phyloP scores from a whole-genome alignment of 2,797 vertebrate genomes.

The Intellagama lesueurii region DNA sequence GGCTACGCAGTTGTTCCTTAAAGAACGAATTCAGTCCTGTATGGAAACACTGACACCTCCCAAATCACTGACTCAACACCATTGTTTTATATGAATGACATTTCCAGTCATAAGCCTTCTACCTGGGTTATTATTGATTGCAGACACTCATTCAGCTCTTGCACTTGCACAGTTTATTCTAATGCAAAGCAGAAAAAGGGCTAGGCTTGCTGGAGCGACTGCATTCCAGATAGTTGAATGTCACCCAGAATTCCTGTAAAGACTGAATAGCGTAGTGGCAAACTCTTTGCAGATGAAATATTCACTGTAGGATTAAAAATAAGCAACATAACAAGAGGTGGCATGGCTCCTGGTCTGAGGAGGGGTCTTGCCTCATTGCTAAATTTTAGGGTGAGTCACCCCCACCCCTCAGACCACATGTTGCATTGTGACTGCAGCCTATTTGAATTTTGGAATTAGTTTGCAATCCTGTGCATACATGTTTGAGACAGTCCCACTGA shows the following conservation, averaged over 20 bases:
- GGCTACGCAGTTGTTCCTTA: not conserved
- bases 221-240: not conserved
- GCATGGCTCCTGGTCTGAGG: too few relatives aligned
- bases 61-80: not conserved
- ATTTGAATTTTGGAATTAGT: not conserved
- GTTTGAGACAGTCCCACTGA: not conserved
- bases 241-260: not conserved
- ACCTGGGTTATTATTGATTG: not conserved
- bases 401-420: too few relatives aligned
- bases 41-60: not conserved
- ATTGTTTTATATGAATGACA: not conserved
- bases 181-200: not conserved
- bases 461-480: not conserved
- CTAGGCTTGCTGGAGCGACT: not conserved
- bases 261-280: not conserved
- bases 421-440: not conserved
- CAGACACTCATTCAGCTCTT: not conserved
- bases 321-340: too few relatives aligned
- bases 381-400: too few relatives aligned
- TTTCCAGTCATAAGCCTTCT: not conserved
- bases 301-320: not conserved
- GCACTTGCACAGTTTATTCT: too few relatives aligned
- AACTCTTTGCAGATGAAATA: not conserved
- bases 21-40: not conserved
- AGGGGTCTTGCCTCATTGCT: too few relatives aligned